Conservation (phyloP, 1,140 invertebrate species). For the Sycophila sp. region DNA sequence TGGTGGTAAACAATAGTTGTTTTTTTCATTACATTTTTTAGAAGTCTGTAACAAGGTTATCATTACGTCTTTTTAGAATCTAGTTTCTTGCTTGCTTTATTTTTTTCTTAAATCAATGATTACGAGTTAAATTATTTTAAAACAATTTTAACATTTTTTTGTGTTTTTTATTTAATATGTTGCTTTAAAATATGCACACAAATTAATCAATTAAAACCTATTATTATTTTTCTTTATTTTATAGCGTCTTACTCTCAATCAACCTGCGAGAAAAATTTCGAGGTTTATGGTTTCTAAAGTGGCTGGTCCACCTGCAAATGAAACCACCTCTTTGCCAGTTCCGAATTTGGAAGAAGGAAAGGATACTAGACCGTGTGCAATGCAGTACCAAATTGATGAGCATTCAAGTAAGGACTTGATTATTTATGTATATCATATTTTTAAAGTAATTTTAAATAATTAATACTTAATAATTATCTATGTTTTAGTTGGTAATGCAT, state of each 20-base stretch:
- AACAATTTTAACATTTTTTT: too few relatives aligned
- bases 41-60: too few relatives aligned
- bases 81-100: too few relatives aligned
- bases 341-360: constrained; percentile 19
- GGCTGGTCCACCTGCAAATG: constrained; percentile 55
- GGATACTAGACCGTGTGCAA: constrained; percentile 27
- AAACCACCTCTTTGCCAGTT: constrained; percentile 37
- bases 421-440: background rate
- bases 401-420: constrained; percentile 44
- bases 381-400: constrained; percentile 49
- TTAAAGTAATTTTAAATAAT: background rate
- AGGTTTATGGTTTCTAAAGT: constrained; percentile 69
- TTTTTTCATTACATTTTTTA: too few relatives aligned
- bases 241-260: constrained; percentile 32
- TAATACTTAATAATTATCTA: background rate
- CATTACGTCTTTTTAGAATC: too few relatives aligned
- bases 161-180: too few relatives aligned
- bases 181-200: too few relatives aligned
- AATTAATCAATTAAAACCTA: too few relatives aligned
- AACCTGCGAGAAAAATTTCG: constrained; percentile 64
- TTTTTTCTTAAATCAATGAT: too few relatives aligned
- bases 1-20: too few relatives aligned
- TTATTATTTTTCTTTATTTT: background rate
- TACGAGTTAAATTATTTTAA: too few relatives aligned
- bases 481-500: constrained; percentile 16